Conservation (phyloP, 2,888 invertebrate species). For the Calliopum simillimum region DNA sequence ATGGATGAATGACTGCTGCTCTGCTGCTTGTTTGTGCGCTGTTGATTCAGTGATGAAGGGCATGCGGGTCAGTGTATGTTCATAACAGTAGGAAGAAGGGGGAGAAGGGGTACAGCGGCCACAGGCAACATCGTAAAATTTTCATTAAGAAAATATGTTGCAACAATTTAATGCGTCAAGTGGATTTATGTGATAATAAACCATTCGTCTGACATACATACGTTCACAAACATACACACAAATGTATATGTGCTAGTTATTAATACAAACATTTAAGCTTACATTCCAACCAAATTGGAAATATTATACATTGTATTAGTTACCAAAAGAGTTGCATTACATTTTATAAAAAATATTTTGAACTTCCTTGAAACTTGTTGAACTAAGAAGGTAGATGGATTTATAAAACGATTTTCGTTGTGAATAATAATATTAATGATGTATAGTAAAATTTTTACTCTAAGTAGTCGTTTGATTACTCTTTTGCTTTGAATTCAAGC, state of each 20-base stretch:
- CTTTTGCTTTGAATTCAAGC: too few species aligned
- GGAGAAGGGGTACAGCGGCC: too few species aligned
- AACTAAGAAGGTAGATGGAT: too few species aligned
- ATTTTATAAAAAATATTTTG: too few species aligned
- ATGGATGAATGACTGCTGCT: neutral
- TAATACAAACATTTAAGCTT: neutral
- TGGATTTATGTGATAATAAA: constrained; percentile 46
- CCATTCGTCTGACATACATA: constrained; percentile 4
- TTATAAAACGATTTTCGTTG: too few species aligned
- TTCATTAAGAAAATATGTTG: constrained; percentile 56
- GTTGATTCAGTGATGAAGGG: neutral
- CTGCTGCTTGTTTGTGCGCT: neutral
- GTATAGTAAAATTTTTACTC: too few species aligned
- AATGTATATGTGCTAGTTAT: too few species aligned
- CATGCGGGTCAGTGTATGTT: neutral
- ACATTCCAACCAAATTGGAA: neutral
- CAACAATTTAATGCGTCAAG: constrained; percentile 47
- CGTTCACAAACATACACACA: constrained; percentile 15
- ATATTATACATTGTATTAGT: too few species aligned
- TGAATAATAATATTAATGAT: too few species aligned
- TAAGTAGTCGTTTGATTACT: too few species aligned
- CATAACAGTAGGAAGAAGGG: neutral
- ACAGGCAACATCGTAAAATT: constrained; percentile 48
- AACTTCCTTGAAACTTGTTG: too few species aligned
- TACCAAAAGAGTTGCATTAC: too few species aligned